These are phyloP conservation scores for Oxygymnocypris stewartii DNA, from an alignment of 2,113 vertebrate species.

Conservation along the genomic window DNA sequence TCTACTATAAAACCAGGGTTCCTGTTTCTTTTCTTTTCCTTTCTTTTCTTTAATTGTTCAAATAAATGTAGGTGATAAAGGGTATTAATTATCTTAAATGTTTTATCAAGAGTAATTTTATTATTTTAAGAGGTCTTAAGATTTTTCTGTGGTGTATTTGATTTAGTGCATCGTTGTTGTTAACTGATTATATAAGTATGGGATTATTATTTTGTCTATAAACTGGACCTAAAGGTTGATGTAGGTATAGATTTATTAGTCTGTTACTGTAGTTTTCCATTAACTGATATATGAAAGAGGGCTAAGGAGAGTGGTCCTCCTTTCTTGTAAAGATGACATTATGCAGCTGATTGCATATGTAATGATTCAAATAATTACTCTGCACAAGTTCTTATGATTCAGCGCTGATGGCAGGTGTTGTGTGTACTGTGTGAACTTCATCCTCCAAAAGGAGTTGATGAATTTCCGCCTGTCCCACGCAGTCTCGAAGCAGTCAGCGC, in stretches of 20 bases:
- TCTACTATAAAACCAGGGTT: too few relatives aligned
- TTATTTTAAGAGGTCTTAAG: too few relatives aligned
- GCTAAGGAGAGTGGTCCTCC: not conserved
- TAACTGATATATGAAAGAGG: not conserved
- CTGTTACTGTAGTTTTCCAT: not conserved
- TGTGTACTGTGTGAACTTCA: conserved; percentile 45
- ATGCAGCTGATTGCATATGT: not conserved
- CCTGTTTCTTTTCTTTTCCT: too few relatives aligned
- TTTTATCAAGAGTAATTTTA: too few relatives aligned
- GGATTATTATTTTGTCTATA: too few relatives aligned
- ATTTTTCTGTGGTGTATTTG: not conserved
- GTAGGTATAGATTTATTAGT: not conserved
- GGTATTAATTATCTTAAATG: too few relatives aligned
- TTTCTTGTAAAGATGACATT: not conserved
- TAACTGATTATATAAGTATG: too few relatives aligned
- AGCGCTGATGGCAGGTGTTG: not conserved
- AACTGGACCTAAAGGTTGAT: too few relatives aligned
- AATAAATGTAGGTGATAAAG: too few relatives aligned
- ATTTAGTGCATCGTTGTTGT: too few relatives aligned
- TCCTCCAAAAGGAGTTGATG: conserved; percentile 27
- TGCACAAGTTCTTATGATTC: conserved; percentile 29
- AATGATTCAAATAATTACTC: conserved; percentile 3
- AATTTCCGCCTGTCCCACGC: not conserved
- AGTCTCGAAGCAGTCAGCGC: not conserved
- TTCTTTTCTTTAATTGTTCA: too few relatives aligned